Percentiles rank a stretch among this genome's conserved stretches.
These are phyloP conservation scores for Leptatherina wallacei DNA, from an alignment of 2,797 vertebrate species.

Conservation along the genomic window DNA sequence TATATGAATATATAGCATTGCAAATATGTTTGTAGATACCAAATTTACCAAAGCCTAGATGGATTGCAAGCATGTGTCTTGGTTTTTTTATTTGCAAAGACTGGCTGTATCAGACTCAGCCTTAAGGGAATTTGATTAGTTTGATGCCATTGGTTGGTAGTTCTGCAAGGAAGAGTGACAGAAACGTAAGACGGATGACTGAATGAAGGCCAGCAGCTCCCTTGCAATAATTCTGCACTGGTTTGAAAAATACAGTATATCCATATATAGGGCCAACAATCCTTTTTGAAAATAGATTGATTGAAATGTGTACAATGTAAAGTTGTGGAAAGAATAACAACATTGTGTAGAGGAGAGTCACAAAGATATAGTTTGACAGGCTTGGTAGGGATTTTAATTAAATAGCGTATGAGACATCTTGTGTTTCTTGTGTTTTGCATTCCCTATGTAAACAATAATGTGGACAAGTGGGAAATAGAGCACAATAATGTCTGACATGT, in stretches of 20 bases:
- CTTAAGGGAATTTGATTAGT: no score
- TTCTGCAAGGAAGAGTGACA: constrained; percentile 3
- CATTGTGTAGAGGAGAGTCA: no score
- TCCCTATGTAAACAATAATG: constrained; percentile 19
- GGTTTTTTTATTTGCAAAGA: no score
- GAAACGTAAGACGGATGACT: not conserved
- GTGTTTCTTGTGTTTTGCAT: constrained; percentile 42
- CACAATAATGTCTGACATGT: constrained; percentile 8
- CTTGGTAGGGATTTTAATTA: constrained; percentile 38
- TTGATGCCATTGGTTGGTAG: constrained; percentile 9
- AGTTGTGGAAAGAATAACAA: constrained; percentile 4
- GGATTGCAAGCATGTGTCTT: no score
- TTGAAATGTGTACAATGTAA: not conserved
- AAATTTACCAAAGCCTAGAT: no score
- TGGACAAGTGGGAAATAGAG: constrained; percentile 49
- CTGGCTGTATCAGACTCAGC: not conserved
- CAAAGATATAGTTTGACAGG: not conserved
- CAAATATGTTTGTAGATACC: no score
- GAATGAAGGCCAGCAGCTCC: not conserved
- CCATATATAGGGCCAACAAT: not conserved
- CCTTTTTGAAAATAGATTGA: not conserved
- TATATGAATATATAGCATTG: no score
- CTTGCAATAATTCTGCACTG: not conserved
- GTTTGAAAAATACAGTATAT: no score
- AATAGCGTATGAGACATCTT: constrained; percentile 35